phyloP scores from a whole-genome alignment of 2,113 vertebrate genomes.

The Muntiacus reevesi region DNA sequence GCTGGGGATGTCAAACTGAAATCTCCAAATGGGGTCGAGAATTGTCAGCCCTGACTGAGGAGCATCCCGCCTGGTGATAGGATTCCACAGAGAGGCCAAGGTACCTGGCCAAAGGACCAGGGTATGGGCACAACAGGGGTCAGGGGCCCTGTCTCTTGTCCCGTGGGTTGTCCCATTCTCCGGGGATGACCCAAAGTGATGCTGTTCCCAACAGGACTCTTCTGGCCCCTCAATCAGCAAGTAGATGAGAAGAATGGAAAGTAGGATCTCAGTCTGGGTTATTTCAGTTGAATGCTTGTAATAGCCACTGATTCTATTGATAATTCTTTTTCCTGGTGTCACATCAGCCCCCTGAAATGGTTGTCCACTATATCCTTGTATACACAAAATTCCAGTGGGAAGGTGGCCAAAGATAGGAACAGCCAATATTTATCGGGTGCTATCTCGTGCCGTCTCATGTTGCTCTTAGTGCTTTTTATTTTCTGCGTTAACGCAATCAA shows the following conservation, averaged over 20 bases:
- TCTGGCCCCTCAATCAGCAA: not conserved
- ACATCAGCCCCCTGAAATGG: not conserved
- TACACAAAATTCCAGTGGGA: not conserved
- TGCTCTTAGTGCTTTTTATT: not conserved
- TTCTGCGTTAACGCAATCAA: not conserved
- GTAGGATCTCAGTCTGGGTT: not conserved
- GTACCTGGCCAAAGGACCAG: not conserved
- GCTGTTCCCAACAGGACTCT: rapidly evolving
- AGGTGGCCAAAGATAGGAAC: not conserved
- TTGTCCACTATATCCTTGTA: not conserved
- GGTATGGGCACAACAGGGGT: rapidly evolving
- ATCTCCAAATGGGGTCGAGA: not conserved
- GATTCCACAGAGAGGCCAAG: not conserved
- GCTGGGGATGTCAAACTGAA: not conserved
- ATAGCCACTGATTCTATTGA: not conserved
- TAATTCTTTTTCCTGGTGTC: not conserved
- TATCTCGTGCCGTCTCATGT: not conserved
- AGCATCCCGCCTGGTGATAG: not conserved
- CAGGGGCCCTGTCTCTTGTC: not conserved
- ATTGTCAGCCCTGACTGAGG: rapidly evolving
- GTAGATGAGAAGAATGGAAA: not conserved
- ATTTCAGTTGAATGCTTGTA: not conserved
- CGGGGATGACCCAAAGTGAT: rapidly evolving
- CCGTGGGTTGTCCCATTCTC: not conserved
- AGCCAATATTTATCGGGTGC: not conserved